These are phyloP conservation scores for Stenodera caucasica DNA, from an alignment of 2,888 invertebrate species.

Conservation along the genomic window DNA sequence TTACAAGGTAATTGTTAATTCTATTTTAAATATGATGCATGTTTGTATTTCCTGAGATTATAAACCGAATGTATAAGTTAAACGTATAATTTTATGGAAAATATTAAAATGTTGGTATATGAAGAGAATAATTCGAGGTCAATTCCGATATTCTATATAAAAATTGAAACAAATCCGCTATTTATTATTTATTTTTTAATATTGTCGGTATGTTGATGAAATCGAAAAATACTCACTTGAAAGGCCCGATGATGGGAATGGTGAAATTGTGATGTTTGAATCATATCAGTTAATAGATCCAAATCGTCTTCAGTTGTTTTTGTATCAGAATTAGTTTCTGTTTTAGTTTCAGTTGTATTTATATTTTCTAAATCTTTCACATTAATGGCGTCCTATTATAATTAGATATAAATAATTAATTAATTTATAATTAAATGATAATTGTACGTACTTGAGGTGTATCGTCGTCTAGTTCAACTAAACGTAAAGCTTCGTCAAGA, in stretches of 20 bases:
- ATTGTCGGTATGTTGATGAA: background rate
- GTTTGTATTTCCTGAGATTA: conserved; percentile 24
- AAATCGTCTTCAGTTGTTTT: conserved; percentile 55
- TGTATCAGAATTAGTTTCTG: conserved; percentile 27
- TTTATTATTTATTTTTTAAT: too few species aligned
- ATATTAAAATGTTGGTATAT: conserved; percentile 14
- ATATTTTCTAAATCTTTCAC: conserved; percentile 48
- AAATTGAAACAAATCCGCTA: too few species aligned
- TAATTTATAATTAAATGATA: background rate
- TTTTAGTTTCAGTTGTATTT: conserved; percentile 35
- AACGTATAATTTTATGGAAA: conserved; percentile 15
- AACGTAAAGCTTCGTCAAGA: conserved; percentile 72
- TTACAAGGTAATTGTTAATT: conserved; percentile 26
- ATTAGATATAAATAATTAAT: background rate
- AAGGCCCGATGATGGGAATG: conserved; percentile 66
- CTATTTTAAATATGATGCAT: conserved; percentile 21
- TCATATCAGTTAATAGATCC: conserved; percentile 62
- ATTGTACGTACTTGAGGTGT: conserved; percentile 54
- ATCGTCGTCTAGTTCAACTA: conserved; percentile 72
- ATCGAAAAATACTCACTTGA: conserved; percentile 63
- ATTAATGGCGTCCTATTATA: conserved; percentile 46
- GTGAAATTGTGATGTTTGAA: conserved; percentile 67
- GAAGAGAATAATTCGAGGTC: background rate
- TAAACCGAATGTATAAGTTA: conserved; percentile 8
- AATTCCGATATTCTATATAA: too few species aligned